Evolutionary conservation across 1,140 invertebrate species (phyloP), one percentile per base, ranked within the genome.

Genomic region (Lethrus apterus): DNA sequence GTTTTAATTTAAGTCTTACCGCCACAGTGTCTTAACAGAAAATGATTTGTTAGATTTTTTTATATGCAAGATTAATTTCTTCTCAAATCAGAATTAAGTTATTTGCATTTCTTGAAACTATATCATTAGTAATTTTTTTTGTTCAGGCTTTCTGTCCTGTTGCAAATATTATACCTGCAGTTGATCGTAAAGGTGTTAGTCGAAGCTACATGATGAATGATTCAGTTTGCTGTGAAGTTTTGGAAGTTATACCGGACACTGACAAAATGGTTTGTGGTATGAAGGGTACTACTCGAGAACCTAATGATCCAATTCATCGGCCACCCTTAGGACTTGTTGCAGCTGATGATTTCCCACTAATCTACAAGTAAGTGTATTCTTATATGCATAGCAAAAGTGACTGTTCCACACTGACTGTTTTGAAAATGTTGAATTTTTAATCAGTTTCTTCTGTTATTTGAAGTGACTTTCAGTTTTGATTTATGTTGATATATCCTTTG

Each of bases 221-320:
- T 70, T 79, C 81, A 56, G 78, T 90, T 35, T 85, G 86, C 73
- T 89, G 87, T 71, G 87, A 91, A 73, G 84, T 93, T 13, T 73
- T 90, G 57, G 84, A 86, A 75, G 81, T 92, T 46, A 85, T 84
- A 60, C 78, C 84, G 33, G 89, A 92, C 62, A 81, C 81, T 17
- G 86, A 92, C 67, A 91, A 89, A 71, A 78, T 94, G 63, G 79
- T 86, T 50, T 78, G 86, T 63, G 87, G 88, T 59, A 87, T 93
- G 81, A 84, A 88, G 67, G 82, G 85, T 48, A 69, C 77, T 50
- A 76, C 81, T 34, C 71, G 82, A 47, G 68, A 72, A 24, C 66
- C 74, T 2, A 78, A 80, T 57, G 78, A 81, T 60, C 80, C 80
- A 50, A 72, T 76, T 35, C 74, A 77, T 49, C 79, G 81, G 62